These are phyloP conservation scores for Orchesellides sinensis DNA, from an alignment of 2,888 invertebrate species.

Conservation along the genomic window DNA sequence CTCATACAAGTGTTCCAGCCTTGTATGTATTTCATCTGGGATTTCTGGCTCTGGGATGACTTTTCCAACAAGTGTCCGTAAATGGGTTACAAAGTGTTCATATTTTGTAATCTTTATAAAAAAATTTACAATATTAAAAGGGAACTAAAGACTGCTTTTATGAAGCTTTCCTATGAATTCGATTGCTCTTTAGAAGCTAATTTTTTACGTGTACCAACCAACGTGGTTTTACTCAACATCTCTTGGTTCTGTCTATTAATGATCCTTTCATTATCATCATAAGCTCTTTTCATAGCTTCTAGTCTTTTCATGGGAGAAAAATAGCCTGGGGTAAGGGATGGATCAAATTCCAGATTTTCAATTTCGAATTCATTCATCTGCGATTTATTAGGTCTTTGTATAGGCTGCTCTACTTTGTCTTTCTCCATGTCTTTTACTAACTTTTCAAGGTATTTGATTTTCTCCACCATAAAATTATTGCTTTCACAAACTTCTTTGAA, in stretches of 20 bases:
- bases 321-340: not conserved
- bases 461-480: constrained; percentile 13
- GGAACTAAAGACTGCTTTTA: no score
- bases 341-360: not conserved
- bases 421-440: not conserved
- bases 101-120: constrained; percentile 23
- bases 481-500: not conserved
- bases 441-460: constrained; percentile 10
- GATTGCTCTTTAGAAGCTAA: no score
- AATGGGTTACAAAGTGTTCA: constrained; percentile 9
- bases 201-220: not conserved
- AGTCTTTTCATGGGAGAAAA: constrained; percentile 7
- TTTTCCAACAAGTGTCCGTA: constrained; percentile 5
- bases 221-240: not conserved
- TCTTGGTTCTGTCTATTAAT: constrained; percentile 26
- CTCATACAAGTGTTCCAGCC: constrained; percentile 24
- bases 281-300: constrained; percentile 29
- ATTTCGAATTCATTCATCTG: not conserved
- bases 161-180: not conserved
- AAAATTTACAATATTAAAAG: not conserved
- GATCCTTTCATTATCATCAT: constrained; percentile 18
- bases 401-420: not conserved
- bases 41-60: constrained; percentile 1
- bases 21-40: not conserved
- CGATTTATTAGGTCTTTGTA: not conserved